These are phyloP conservation scores for Eurystomus glaucurus DNA, from an alignment of 2,797 vertebrate species.

Conservation along the genomic window DNA sequence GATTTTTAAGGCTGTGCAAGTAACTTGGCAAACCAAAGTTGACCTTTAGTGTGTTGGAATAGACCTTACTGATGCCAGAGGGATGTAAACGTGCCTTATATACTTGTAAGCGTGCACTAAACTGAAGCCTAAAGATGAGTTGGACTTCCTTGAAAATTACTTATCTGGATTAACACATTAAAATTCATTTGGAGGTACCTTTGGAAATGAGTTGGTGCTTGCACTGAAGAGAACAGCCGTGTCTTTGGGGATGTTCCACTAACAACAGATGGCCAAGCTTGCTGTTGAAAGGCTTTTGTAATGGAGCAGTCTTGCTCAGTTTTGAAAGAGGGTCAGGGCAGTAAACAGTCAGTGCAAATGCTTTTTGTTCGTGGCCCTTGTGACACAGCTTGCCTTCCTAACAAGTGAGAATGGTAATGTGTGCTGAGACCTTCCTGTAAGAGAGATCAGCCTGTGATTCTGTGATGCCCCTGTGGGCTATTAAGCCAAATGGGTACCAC, in stretches of 20 bases:
- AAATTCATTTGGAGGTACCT: background rate
- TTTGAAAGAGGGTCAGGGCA: background rate
- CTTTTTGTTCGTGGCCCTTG: background rate
- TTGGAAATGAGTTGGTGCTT: background rate
- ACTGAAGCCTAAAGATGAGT: background rate
- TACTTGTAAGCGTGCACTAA: background rate
- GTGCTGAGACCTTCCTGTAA: background rate
- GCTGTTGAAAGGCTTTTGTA: background rate
- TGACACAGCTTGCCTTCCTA: background rate
- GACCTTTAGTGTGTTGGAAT: background rate
- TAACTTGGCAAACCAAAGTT: background rate
- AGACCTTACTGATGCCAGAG: background rate
- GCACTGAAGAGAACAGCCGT: background rate
- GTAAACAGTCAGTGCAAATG: background rate
- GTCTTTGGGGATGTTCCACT: background rate
- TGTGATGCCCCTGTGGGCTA: background rate
- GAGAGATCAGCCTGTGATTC: background rate
- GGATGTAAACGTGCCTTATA: background rate
- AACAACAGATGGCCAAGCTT: conserved; percentile 32
- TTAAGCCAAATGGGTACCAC: background rate
- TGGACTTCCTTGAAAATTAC: background rate
- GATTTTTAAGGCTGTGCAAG: background rate
- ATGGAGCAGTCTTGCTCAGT: background rate
- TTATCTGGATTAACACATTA: background rate
- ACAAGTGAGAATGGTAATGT: accelerated